Base-by-base conservation (phyloP, 2,888 invertebrate species). In the Ichneumoninae sp. region DNA sequence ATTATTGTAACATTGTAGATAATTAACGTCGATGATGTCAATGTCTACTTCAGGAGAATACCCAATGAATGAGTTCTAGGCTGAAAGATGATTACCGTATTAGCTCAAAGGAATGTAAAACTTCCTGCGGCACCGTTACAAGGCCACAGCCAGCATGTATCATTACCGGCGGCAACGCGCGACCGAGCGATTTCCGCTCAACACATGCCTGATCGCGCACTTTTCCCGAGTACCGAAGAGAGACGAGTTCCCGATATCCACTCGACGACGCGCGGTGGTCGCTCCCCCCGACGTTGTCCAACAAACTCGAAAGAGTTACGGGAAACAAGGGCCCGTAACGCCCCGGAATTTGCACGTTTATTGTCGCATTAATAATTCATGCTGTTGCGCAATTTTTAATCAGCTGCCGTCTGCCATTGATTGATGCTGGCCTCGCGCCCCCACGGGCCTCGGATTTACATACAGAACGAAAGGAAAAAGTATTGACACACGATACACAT, bases 341-440 rank as follows among this genome's bases (percentile, higher is more conserved):
- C 90, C 89, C 88, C 76, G 89, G 91, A 91, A 92, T 91, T 92
- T 91, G 89, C 91, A 91, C 91, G 91, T 92, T 91, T 91, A 92
- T 92, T 91, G 91, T 92, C 92, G 91, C 90, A 92, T 92, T 91
- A 92, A 92, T 92, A 92, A 92, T 92, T 91, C 91, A 92, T 92
- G 91, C 89, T 86, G 91, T 92, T 92, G 92, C 91, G 91, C 91
- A 92, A 91, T 92, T 92, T 92, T 92, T 92, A 92, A 92, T 92
- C 91, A 92, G 91, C 91, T 89, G 91, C 92, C 92, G 91, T 91
- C 91, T 92, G 91, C 91, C 90, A 92, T 92, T 92, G 91, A 92
- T 92, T 91, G 91, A 92, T 92, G 91, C 91, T 91, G 90, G 89
- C 90, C 91, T 90, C 87, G 90, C 91, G 89, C 91, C 91, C 91